Evolutionary conservation across 2,113 vertebrate species (phyloP), one percentile per base, ranked within the genome.

Genomic region (Xenopus tropicalis): DNA sequence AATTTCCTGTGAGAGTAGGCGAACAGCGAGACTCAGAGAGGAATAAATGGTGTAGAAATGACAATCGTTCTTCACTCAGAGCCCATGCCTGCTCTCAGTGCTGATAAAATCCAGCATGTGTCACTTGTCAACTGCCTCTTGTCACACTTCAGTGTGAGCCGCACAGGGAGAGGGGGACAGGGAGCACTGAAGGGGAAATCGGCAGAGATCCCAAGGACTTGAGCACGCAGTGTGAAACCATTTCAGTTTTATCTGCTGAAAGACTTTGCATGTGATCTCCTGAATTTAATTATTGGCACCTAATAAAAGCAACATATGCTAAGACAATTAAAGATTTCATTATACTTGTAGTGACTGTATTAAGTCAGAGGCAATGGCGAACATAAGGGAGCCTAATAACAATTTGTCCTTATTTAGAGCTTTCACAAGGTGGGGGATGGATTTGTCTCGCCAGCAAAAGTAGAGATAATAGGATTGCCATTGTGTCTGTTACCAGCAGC

Each of bases 261-360:
- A 95, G 95, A 97, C 95, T 98, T 95, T 93, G 92, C 90, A 95
- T 94, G 96, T 97, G 95, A 98, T 97, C 92, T 90, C 92, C 87
- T 86, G 94, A 95, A 97, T 94, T 92, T 93, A 96, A 99, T 98
- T 98, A 99, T 96, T 96, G 94, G 93, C 92, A 94, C 90, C 94
- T 96, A 99, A 98, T 99, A 97, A 98, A 98, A 98, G 96, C 94
- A 97, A 96, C 97, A 99, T 99, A 99, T 99, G 97, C 96, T 97
- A 95, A 97, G 94, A 96, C 95, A 98, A 98, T 92, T 98, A 98
- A 98, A 97, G 88, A 90, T 95, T 95, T 98, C 97, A 98, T 99
- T 97, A 94, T 90, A 93, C 86, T 87, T 91, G 92, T 93, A 92
- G 93, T 92, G 93, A 92, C 92, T 95, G 94, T 94, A 93, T 91